A percentile compares a stretch with the other conserved stretches of the same genome.
These are phyloP conservation scores for Leptinotarsa lineolata DNA, from an alignment of 1,140 invertebrate genomes.

Conservation along the genomic window DNA sequence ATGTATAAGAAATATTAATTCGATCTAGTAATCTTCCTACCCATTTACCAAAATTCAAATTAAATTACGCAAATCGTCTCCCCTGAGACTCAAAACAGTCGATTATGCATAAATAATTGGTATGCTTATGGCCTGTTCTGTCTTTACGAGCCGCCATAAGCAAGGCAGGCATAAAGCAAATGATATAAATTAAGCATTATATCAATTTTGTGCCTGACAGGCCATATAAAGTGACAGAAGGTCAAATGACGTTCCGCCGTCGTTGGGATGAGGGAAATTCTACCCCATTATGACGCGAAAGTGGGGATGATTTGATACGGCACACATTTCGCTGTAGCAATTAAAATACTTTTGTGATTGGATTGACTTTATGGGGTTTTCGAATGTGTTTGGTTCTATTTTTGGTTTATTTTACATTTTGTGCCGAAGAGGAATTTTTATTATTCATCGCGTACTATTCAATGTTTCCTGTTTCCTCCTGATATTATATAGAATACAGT, in stretches of 20 bases:
- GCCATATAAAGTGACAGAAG: conserved; percentile 52
- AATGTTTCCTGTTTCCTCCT: too few species aligned
- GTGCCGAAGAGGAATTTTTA: not conserved
- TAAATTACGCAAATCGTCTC: conserved; percentile 35
- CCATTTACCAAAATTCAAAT: conserved; percentile 45
- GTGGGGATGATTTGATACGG: conserved; percentile 26
- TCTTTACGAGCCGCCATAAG: conserved; percentile 44
- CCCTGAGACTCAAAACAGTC: conserved; percentile 37
- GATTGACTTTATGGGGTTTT: not conserved
- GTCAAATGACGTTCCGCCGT: conserved; percentile 47
- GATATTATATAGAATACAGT: too few species aligned
- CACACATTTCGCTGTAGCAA: conserved; percentile 9
- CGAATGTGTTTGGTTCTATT: not conserved
- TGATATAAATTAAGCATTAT: conserved; percentile 55
- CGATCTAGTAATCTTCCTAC: not conserved
- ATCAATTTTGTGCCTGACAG: conserved; percentile 55
- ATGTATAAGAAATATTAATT: too few species aligned
- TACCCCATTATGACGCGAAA: conserved; percentile 25
- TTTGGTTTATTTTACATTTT: not conserved
- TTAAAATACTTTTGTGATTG: conserved; percentile 23
- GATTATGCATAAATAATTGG: conserved; percentile 48
- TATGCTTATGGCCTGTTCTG: conserved; percentile 28
- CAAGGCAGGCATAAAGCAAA: conserved; percentile 43
- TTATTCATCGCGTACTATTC: too few species aligned
- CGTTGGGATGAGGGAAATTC: conserved; percentile 14